Evolutionary conservation across 2,113 vertebrate genomes (phyloP).

Genomic region (Pseudonaja textilis): DNA sequence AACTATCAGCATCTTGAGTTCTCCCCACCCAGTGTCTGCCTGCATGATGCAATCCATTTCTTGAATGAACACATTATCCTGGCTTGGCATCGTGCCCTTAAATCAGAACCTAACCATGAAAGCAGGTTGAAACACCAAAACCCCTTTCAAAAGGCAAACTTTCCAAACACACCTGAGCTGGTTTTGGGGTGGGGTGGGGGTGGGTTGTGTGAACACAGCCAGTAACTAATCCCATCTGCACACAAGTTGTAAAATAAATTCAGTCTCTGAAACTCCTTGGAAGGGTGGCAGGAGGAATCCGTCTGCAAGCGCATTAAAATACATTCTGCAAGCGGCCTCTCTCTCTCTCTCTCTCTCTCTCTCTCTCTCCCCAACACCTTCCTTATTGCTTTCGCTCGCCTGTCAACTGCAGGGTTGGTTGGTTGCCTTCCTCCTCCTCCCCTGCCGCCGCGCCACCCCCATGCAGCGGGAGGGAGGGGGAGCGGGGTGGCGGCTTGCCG

Average conservation of each 20-base stretch:
- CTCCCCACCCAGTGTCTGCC: not conserved
- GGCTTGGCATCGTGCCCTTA: not conserved
- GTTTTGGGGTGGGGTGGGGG: accelerated
- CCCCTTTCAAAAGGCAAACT: not conserved
- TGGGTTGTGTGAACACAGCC: not conserved
- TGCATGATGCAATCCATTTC: not conserved
- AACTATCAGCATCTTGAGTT: not conserved
- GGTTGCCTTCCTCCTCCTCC: not conserved
- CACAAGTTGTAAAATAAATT: not conserved
- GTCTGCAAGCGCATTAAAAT: accelerated
- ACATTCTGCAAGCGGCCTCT: accelerated
- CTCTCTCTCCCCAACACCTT: not conserved
- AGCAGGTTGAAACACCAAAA: not conserved
- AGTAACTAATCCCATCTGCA: not conserved
- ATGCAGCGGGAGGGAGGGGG: not conserved
- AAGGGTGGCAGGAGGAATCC: not conserved
- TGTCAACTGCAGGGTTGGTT: not conserved
- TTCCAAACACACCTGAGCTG: not conserved
- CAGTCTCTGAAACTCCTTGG: not conserved
- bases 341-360: no score
- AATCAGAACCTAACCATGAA: not conserved
- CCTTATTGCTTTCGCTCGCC: accelerated
- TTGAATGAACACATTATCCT: not conserved
- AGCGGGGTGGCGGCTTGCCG: slow-evolving; percentile 11
- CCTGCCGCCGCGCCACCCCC: not conserved